Percentiles rank a stretch among this genome's conserved stretches.
Conservation (phyloP, 2,888 invertebrate genomes). For the Tuta absoluta region DNA sequence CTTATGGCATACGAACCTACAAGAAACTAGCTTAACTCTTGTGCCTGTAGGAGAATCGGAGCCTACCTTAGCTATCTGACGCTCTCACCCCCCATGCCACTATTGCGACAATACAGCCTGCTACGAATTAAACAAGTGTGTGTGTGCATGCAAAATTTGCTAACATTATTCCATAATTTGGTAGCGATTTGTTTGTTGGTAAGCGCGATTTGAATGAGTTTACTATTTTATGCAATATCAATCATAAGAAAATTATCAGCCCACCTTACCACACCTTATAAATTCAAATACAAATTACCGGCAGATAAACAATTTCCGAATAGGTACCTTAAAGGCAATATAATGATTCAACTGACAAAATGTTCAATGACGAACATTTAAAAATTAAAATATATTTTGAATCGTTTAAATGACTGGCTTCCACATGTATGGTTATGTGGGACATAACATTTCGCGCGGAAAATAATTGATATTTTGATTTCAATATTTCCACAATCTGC, state of each 20-base stretch:
- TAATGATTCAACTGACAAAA: neutral
- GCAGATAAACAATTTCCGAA: conserved; percentile 20
- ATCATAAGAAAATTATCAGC: conserved; percentile 10
- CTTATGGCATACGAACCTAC: too few relatives aligned
- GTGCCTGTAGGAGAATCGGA: too few relatives aligned
- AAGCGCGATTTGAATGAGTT: neutral
- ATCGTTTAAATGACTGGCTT: too few relatives aligned
- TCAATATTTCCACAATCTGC: neutral
- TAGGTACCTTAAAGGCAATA: neutral
- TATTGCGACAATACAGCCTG: too few relatives aligned
- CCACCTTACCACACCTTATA: conserved; percentile 13
- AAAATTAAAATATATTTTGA: neutral
- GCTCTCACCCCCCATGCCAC: too few relatives aligned
- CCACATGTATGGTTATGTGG: neutral
- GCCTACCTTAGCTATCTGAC: too few relatives aligned
- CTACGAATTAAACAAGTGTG: too few relatives aligned
- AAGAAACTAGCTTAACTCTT: too few relatives aligned
- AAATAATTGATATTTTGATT: too few relatives aligned
- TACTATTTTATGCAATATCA: neutral
- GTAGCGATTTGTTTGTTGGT: neutral
- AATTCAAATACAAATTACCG: conserved; percentile 21
- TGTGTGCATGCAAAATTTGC: neutral
- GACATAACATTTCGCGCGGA: neutral
- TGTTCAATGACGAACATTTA: neutral
- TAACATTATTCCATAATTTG: neutral